These are phyloP conservation scores for Euproctis similis DNA, from an alignment of 2,888 invertebrate genomes.

Conservation along the genomic window DNA sequence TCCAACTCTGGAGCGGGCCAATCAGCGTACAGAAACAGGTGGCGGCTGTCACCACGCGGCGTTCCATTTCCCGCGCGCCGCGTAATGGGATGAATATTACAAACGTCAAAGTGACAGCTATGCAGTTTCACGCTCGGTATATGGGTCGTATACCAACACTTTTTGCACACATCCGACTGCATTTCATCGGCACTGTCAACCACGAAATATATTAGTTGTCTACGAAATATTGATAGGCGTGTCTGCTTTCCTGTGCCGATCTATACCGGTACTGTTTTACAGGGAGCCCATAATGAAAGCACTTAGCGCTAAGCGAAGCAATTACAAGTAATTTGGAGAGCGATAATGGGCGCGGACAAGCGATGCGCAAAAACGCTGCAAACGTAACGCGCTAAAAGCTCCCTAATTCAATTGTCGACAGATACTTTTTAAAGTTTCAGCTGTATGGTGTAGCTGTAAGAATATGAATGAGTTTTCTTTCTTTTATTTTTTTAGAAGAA, in stretches of 20 bases:
- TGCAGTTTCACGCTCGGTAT: conserved; percentile 52
- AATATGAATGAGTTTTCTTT: conserved; percentile 15
- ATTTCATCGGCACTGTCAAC: conserved; percentile 14
- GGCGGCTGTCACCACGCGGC: conserved; percentile 57
- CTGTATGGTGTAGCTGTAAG: conserved; percentile 16
- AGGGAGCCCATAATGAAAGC: conserved; percentile 66
- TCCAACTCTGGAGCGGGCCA: conserved; percentile 29
- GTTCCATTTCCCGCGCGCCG: conserved; percentile 62
- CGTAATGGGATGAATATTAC: conserved; percentile 74
- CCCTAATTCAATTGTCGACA: conserved; percentile 70
- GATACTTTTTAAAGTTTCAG: conserved; percentile 59
- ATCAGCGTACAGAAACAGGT: conserved; percentile 48
- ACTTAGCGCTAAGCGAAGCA: conserved; percentile 74
- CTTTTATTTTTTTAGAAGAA: too few relatives aligned
- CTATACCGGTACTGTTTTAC: conserved; percentile 51
- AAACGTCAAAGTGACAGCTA: conserved; percentile 61
- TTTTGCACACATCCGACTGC: conserved; percentile 41
- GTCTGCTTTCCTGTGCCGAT: conserved; percentile 47
- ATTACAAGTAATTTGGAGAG: conserved; percentile 73
- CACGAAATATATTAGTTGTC: conserved; percentile 14
- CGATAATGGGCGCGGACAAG: conserved; percentile 71
- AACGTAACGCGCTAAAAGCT: conserved; percentile 72
- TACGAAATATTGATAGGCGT: conserved; percentile 40
- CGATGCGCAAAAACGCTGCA: conserved; percentile 72
- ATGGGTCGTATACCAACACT: conserved; percentile 61